Base-by-base conservation (phyloP, 2,797 vertebrate species). In the Onychomys arenicola region DNA sequence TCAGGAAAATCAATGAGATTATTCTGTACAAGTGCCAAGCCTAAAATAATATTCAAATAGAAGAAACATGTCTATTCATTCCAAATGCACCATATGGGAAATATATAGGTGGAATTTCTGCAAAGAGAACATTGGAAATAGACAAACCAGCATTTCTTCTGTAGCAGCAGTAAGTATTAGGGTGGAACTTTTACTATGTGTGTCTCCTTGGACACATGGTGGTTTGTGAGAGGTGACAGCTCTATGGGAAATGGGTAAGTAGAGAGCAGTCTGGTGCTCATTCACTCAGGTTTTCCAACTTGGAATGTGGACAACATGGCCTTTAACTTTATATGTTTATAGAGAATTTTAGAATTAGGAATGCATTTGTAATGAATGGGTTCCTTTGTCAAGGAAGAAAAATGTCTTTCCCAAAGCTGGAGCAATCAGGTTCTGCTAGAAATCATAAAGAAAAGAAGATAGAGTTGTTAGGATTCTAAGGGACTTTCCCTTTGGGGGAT, bases 281-380 rank as follows among this genome's bases (percentile, higher is more conserved):
- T 46, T 92, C 94, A 65, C 78, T 89, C 69, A 89, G 82, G 11
- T 40, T 94, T 87, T 92, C 46, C 82, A 89, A 55, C 81, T 95
- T 76, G 78, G 49, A 89, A 75, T 84, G 7, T 89, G 91, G 25
- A 95, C 95, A 86, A 89, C 52, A 49, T 67, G 21, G 29, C 19
- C 32, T 86, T 92, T 63, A 93, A 49, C 73, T 89, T 96, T 94
- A 37, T 37, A 89, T 14, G 93, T 55, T 55, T 80, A 94, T 27
- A 95, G 69, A 96, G 46, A 95, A 91, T 37, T 91, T 94, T 75
- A 96, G 83, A 96, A 87, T 80, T 84, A 87, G 69, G 89, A 97
- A 93, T 43, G 5, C 32, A 87, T 91, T 92, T 55, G 40, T 81
- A 91, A 89, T 88, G 29, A 92, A 89, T 55, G 29, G n/a, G 49